Conservation (phyloP, 1,140 invertebrate genomes). For the Hesperophylax magnus region DNA sequence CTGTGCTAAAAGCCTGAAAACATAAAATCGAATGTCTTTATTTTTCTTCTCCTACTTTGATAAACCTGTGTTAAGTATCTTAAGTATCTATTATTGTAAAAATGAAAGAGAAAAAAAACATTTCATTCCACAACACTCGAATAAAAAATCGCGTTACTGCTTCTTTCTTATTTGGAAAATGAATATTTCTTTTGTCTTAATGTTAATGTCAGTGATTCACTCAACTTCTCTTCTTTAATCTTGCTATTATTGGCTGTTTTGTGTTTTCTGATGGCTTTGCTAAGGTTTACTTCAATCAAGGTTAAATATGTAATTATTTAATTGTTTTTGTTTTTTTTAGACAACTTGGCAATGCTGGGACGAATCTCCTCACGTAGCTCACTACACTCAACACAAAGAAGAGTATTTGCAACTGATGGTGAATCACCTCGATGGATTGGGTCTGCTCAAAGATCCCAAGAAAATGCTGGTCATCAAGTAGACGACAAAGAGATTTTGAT, state of each 20-base stretch:
- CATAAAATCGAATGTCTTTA: too few species aligned
- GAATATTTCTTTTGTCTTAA: neutral
- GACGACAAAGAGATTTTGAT: too few species aligned
- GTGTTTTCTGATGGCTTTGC: neutral
- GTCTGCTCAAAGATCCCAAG: conserved; percentile 59
- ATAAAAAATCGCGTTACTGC: too few species aligned
- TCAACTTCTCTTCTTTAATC: neutral
- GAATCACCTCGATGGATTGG: conserved; percentile 74
- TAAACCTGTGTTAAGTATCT: too few species aligned
- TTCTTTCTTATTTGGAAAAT: too few species aligned
- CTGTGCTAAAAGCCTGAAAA: too few species aligned
- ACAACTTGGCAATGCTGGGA: conserved; percentile 86
- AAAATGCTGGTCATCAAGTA: conserved; percentile 46
- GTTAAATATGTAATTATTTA: neutral
- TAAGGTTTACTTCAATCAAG: neutral
- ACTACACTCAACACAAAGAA: conserved; percentile 82
- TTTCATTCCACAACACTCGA: too few species aligned
- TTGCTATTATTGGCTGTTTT: neutral
- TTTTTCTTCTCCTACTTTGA: too few species aligned
- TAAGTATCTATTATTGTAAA: too few species aligned
- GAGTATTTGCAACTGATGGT: conserved; percentile 83
- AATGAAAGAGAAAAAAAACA: too few species aligned
- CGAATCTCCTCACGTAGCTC: conserved; percentile 87
- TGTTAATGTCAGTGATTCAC: neutral
- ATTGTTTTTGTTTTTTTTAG: conserved; percentile 64